phyloP scores from a whole-genome alignment of 2,797 vertebrate species.

The Hoplostethus mediterraneus region DNA sequence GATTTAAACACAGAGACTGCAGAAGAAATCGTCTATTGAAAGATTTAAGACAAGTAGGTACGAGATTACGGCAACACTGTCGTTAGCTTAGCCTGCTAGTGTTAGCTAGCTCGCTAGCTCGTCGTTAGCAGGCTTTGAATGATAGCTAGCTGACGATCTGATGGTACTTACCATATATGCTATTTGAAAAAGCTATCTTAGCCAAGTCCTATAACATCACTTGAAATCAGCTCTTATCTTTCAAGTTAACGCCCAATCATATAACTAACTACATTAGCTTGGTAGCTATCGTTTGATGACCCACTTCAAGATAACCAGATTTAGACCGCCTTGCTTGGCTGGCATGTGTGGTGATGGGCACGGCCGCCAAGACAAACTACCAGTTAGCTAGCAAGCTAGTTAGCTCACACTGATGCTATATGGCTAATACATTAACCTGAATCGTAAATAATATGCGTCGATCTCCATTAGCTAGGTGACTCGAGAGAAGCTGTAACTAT shows the following conservation, averaged over 20 bases:
- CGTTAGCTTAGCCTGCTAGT: slow-evolving; percentile 75
- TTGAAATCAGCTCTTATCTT: not conserved
- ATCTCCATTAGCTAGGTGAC: not conserved
- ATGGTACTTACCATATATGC: slow-evolving; percentile 1
- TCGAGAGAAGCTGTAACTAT: not conserved
- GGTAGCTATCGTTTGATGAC: slow-evolving; percentile 5
- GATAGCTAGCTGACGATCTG: slow-evolving; percentile 29
- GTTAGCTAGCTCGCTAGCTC: slow-evolving; percentile 62
- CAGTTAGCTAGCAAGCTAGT: slow-evolving; percentile 54
- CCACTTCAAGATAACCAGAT: slow-evolving; percentile 7
- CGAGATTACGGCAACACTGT: slow-evolving; percentile 73
- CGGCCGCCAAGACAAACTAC: slow-evolving; percentile 44
- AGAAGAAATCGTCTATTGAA: slow-evolving; percentile 68
- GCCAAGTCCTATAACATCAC: not conserved
- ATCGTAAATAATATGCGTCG: not conserved
- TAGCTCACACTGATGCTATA: not conserved
- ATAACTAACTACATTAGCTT: not conserved
- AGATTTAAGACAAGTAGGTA: slow-evolving; percentile 77
- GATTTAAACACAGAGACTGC: slow-evolving; percentile 53
- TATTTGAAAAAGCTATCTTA: not conserved
- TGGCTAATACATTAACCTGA: not conserved
- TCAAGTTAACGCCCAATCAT: rapidly evolving
- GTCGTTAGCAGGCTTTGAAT: slow-evolving; percentile 57
- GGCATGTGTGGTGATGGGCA: slow-evolving; percentile 66
- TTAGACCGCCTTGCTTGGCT: slow-evolving; percentile 43